Evolutionary conservation across 2,113 vertebrate genomes (phyloP).

Genomic region (Platanista minor): DNA sequence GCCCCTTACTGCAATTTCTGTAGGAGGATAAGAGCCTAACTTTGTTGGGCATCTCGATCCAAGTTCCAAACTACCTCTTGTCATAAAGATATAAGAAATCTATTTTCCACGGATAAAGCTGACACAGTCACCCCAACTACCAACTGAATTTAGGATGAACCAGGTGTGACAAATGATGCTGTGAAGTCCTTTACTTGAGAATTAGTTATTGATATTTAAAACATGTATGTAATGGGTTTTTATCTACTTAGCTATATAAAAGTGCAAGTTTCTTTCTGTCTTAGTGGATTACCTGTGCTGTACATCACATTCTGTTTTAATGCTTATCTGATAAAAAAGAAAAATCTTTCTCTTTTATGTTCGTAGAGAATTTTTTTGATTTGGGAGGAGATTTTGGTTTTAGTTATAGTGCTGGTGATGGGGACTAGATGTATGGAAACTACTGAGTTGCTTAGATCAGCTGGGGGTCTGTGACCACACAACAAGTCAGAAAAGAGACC

Average conservation of each 20-base stretch:
- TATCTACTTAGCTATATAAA: background rate
- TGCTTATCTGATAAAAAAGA: background rate
- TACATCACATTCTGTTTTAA: background rate
- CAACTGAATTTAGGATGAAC: background rate
- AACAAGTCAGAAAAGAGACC: background rate
- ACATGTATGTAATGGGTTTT: background rate
- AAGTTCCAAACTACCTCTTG: background rate
- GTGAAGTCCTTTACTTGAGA: background rate
- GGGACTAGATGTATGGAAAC: background rate
- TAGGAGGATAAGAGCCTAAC: background rate
- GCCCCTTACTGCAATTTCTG: background rate
- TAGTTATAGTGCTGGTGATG: background rate
- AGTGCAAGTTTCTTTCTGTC: background rate
- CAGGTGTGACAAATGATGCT: background rate
- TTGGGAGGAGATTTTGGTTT: background rate
- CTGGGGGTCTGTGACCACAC: background rate
- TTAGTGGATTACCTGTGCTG: background rate
- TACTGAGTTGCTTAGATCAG: background rate
- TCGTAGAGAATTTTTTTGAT: background rate
- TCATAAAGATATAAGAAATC: background rate
- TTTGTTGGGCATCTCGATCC: background rate
- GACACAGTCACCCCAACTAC: background rate
- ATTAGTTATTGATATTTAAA: background rate
- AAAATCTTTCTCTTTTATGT: background rate
- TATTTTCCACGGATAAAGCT: background rate